A percentile compares a stretch with the other conserved stretches of the same genome.
phyloP scores from a whole-genome alignment of 2,797 vertebrate genomes.

The Taenioides sp. region DNA sequence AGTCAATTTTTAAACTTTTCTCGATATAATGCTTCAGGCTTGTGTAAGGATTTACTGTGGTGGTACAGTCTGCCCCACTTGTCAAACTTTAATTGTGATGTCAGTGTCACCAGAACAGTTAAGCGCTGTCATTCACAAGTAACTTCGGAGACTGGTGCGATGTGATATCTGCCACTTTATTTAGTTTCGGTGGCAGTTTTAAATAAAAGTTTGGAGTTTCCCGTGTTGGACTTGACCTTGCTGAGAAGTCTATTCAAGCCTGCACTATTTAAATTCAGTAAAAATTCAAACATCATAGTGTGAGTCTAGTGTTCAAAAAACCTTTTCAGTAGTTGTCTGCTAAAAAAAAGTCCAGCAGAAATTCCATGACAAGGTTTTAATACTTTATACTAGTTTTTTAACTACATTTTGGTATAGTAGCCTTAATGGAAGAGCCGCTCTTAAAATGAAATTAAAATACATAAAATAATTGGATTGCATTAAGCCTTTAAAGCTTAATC shows the following conservation, averaged over 20 bases:
- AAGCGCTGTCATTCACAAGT: neutral
- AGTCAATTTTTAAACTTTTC: neutral
- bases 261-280: neutral
- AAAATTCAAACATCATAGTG: neutral
- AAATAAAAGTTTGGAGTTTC: neutral
- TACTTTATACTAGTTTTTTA: neutral
- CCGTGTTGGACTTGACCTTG: neutral
- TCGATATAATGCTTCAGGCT: neutral
- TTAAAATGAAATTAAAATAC: neutral
- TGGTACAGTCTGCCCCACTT: neutral
- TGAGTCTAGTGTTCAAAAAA: neutral
- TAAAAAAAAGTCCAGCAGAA: neutral
- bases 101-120: constrained; percentile 4
- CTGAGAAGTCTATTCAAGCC: neutral
- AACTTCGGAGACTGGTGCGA: neutral
- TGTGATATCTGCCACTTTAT: neutral
- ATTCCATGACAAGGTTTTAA: neutral
- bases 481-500: too few species aligned
- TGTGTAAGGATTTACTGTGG: neutral
- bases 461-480: neutral
- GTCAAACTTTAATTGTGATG: constrained; percentile 5
- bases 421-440: neutral
- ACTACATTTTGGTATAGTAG: neutral
- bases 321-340: neutral
- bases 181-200: neutral